Evolutionary conservation across 2,888 invertebrate genomes (phyloP).

Genomic region (Hypselothyrea guttata): DNA sequence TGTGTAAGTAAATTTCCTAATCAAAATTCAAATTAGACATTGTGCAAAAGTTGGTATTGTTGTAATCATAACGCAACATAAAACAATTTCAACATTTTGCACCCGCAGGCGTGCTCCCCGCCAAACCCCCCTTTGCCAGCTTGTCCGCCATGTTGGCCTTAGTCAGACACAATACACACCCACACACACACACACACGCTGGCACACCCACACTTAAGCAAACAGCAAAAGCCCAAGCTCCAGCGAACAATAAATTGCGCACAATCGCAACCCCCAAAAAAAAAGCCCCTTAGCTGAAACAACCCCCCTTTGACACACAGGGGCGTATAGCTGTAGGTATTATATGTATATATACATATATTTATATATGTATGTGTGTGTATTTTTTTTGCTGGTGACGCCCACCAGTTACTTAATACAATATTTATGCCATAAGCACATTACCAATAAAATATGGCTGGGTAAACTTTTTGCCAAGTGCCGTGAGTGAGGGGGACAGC

Average conservation of each 20-base stretch:
- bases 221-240: slow-evolving; percentile 39
- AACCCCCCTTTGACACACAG: slow-evolving; percentile 17
- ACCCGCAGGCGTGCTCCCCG: slow-evolving; percentile 49
- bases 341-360: slow-evolving; percentile 20
- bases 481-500: slow-evolving; percentile 27
- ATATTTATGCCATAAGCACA: slow-evolving; percentile 79
- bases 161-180: slow-evolving; percentile 57
- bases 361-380: slow-evolving; percentile 11
- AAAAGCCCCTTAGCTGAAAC: slow-evolving; percentile 7
- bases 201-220: slow-evolving; percentile 38
- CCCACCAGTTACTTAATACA: slow-evolving; percentile 79
- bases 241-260: slow-evolving; percentile 73
- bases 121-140: not conserved
- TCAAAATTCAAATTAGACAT: slow-evolving; percentile 82
- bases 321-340: slow-evolving; percentile 1
- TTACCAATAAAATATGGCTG: slow-evolving; percentile 79
- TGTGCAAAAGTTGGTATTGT: slow-evolving; percentile 73
- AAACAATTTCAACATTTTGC: slow-evolving; percentile 75
- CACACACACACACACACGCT: slow-evolving; percentile 11
- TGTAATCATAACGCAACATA: slow-evolving; percentile 74
- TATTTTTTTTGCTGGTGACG: slow-evolving; percentile 67
- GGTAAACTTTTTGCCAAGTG: slow-evolving; percentile 57
- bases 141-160: slow-evolving; percentile 64
- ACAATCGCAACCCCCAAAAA: slow-evolving; percentile 72
- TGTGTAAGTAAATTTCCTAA: slow-evolving; percentile 81